Evolutionary conservation across 2,797 vertebrate genomes (phyloP).

Genomic region (Sebastiscus tertius): DNA sequence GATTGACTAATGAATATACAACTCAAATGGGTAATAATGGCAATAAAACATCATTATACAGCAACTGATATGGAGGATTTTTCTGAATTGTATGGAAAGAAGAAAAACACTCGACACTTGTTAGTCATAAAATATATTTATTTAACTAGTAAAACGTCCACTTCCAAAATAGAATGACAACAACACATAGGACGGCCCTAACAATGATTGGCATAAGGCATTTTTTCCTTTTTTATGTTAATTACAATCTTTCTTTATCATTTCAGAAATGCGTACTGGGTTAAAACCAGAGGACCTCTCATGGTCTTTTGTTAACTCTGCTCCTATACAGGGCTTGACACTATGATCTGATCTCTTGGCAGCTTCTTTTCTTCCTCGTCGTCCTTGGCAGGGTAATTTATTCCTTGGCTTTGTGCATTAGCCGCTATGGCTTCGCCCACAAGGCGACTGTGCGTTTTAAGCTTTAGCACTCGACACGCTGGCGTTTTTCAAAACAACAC

Average conservation of each 20-base stretch:
- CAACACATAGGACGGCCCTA: conserved; percentile 43
- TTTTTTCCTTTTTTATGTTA: conserved; percentile 15
- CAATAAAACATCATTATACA: not conserved
- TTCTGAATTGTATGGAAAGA: not conserved
- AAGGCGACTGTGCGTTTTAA: conserved; percentile 46
- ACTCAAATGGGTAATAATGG: not conserved
- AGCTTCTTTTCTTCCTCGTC: conserved; percentile 46
- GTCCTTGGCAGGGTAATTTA: conserved; percentile 31
- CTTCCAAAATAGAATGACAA: conserved; percentile 67
- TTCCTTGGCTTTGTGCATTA: conserved; percentile 55
- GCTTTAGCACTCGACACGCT: conserved; percentile 48
- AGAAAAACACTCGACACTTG: conserved; percentile 21
- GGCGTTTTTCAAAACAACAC: conserved; percentile 33
- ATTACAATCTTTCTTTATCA: conserved; percentile 50
- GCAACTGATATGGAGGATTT: not conserved
- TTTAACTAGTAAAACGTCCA: conserved; percentile 72
- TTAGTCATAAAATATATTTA: conserved; percentile 82
- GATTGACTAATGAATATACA: not conserved
- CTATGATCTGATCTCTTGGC: conserved; percentile 47
- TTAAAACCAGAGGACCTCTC: conserved; percentile 8
- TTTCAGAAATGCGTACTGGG: conserved; percentile 14
- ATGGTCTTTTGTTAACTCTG: conserved; percentile 4
- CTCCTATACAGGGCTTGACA: conserved; percentile 10
- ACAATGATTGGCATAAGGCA: conserved; percentile 62
- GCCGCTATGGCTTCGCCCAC: conserved; percentile 32